Conservation (phyloP, 2,113 vertebrate genomes). For the Aythya baeri region DNA sequence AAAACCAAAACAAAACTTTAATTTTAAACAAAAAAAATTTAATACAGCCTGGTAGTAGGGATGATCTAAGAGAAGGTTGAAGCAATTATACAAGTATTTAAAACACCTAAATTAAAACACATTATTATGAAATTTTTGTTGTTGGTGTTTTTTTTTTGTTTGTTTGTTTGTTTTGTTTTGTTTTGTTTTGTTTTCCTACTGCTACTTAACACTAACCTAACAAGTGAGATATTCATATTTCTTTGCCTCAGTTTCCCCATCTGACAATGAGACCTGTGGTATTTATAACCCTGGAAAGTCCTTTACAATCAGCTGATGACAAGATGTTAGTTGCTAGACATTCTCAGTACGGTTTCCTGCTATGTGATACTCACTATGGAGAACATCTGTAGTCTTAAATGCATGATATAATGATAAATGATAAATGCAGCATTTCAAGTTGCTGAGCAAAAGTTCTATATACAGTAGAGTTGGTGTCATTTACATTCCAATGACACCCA, state of each 20-base stretch:
- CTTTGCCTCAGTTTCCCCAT: slow-evolving; percentile 7
- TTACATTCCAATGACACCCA: slow-evolving; percentile 39
- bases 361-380: neutral
- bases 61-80: neutral
- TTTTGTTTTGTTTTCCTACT: neutral
- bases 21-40: neutral
- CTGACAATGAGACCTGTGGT: neutral
- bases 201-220: neutral
- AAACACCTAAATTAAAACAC: neutral
- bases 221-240: neutral
- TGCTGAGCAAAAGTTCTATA: neutral
- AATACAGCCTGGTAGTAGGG: neutral
- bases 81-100: neutral
- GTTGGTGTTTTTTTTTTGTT: neutral
- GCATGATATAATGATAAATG: neutral
- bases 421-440: slow-evolving; percentile 35
- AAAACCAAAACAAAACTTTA: fast-evolving
- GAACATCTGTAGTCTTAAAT: slow-evolving; percentile 57
- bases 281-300: slow-evolving; percentile 20
- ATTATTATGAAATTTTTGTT: neutral
- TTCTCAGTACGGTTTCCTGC: neutral
- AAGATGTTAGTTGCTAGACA: slow-evolving; percentile 47
- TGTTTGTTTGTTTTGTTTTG: no score
- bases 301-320: neutral
- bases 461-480: slow-evolving; percentile 37